Conservation (phyloP, 2,888 invertebrate genomes). For the Bimastos eiseni region DNA sequence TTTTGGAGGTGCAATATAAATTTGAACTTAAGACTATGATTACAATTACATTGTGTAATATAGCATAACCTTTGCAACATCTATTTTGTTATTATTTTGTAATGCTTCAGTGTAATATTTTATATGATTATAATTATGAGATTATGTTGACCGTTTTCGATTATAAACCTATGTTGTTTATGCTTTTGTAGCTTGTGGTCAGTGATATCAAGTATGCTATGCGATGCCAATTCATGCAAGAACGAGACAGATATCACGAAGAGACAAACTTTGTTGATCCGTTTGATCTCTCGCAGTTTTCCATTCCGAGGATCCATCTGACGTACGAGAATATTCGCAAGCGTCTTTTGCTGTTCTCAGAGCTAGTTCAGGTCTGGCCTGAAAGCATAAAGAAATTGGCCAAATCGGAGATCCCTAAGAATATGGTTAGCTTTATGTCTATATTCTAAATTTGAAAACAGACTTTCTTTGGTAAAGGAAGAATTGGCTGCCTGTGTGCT, state of each 20-base stretch:
- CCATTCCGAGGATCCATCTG: slow-evolving; percentile 34
- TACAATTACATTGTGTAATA: no score
- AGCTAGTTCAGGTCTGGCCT: slow-evolving; percentile 47
- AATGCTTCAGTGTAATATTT: background rate
- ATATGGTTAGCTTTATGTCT: slow-evolving; percentile 9
- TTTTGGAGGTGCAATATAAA: no score
- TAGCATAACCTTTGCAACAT: background rate
- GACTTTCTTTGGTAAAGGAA: background rate
- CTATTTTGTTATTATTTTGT: background rate
- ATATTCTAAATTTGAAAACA: background rate
- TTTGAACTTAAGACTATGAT: no score
- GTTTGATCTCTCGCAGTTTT: background rate
- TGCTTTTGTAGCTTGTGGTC: background rate
- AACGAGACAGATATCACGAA: background rate
- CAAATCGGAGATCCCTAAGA: background rate
- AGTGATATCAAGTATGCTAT: background rate
- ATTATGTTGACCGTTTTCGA: background rate
- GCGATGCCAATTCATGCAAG: background rate
- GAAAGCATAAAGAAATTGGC: slow-evolving; percentile 38
- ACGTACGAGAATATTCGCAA: slow-evolving; percentile 30
- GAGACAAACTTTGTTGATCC: background rate
- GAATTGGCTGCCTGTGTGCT: background rate
- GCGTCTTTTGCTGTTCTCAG: slow-evolving; percentile 46
- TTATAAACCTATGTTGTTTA: background rate
- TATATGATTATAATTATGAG: background rate